Evolutionary conservation across 2,888 invertebrate genomes (phyloP).

Genomic region (Graphium colonna): DNA sequence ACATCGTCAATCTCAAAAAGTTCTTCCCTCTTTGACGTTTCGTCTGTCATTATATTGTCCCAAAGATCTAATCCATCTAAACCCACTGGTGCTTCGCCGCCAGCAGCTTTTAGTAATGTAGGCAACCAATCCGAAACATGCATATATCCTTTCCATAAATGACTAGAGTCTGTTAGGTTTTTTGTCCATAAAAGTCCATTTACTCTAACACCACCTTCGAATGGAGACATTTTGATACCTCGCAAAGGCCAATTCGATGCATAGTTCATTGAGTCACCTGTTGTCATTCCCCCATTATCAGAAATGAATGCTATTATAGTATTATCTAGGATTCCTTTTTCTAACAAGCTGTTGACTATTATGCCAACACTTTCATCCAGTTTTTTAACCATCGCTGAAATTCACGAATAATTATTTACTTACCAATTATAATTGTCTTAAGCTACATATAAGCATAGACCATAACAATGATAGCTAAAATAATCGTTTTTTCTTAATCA

Average conservation of each 20-base stretch:
- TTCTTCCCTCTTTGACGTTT: conserved; percentile 43
- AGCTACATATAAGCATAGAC: no score
- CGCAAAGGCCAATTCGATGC: conserved; percentile 90
- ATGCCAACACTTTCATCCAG: conserved; percentile 92
- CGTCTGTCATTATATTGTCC: conserved; percentile 50
- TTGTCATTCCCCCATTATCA: conserved; percentile 92
- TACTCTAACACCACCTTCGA: conserved; percentile 91
- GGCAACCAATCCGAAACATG: conserved; percentile 92
- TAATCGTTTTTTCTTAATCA: no score
- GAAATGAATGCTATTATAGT: conserved; percentile 92
- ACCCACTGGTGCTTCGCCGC: conserved; percentile 39
- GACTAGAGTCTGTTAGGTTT: conserved; percentile 52
- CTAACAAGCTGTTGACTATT: conserved; percentile 83
- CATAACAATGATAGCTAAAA: no score
- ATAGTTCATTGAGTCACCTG: conserved; percentile 84
- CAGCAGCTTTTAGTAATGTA: conserved; percentile 78
- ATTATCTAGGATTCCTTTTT: conserved; percentile 86
- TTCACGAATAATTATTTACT: conserved; percentile 13
- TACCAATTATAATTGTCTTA: no score
- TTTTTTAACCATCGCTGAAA: conserved; percentile 89
- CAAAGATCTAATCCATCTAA: conserved; percentile 64
- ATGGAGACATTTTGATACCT: conserved; percentile 87
- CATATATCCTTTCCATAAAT: conserved; percentile 77
- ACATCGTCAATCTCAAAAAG: conserved; percentile 62
- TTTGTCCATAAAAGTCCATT: conserved; percentile 85